phyloP scores from a whole-genome alignment of 1,140 invertebrate genomes.

The Wiebesia pumilae region DNA sequence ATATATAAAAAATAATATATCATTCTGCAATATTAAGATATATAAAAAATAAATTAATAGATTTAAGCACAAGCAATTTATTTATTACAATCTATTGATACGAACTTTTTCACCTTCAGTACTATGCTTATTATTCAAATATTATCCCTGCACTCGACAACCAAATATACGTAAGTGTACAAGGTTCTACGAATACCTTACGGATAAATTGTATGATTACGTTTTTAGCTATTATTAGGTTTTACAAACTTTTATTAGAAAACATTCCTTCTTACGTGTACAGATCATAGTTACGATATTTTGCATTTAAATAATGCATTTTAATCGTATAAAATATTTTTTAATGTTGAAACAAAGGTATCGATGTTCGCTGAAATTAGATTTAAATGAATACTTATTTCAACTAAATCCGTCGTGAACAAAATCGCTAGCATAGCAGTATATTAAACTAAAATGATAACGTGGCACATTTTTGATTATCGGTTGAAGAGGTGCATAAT shows the following conservation, averaged over 20 bases:
- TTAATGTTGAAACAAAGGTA: not conserved
- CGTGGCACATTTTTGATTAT: slow-evolving; percentile 49
- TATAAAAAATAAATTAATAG: not conserved
- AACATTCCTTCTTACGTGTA: not conserved
- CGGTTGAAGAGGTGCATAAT: slow-evolving; percentile 10
- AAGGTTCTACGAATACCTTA: not conserved
- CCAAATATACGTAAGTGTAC: not conserved
- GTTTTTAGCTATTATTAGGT: not conserved
- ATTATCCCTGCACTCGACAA: not conserved
- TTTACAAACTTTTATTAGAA: not conserved
- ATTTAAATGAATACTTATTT: not conserved
- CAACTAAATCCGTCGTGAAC: not conserved
- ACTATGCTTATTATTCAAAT: not conserved
- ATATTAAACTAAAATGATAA: not conserved
- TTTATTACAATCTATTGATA: not conserved
- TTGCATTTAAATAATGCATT: not conserved
- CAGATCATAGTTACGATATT: not conserved
- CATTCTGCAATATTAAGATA: not conserved
- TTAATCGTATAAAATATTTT: not conserved
- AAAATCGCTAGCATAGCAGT: not conserved
- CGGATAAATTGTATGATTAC: not conserved
- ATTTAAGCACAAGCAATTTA: not conserved
- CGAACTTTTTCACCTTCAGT: not conserved
- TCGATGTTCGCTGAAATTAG: too few relatives aligned
- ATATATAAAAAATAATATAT: not conserved